These are phyloP conservation scores for Kryptopterus vitreolus DNA, from an alignment of 2,797 vertebrate species.

Conservation along the genomic window DNA sequence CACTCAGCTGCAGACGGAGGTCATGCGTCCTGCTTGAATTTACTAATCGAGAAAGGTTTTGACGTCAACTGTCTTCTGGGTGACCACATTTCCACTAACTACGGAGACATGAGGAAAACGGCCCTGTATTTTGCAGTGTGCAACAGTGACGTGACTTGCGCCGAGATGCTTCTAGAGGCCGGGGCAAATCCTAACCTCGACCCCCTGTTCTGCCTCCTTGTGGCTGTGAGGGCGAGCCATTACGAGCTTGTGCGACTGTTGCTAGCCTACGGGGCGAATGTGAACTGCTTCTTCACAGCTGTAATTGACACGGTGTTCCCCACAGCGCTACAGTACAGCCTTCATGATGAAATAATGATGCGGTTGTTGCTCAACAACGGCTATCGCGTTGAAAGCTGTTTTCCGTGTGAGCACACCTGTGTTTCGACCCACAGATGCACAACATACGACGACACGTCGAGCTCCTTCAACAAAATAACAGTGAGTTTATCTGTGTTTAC, in stretches of 20 bases:
- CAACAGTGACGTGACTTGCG: constrained; percentile 79
- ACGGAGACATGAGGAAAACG: constrained; percentile 76
- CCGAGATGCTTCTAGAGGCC: constrained; percentile 74
- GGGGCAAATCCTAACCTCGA: constrained; percentile 82
- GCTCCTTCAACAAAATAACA: constrained; percentile 53
- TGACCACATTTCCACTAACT: constrained; percentile 76
- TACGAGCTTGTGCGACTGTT: constrained; percentile 81
- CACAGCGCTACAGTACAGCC: constrained; percentile 85
- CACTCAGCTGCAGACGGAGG: constrained; percentile 84
- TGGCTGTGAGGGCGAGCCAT: constrained; percentile 80
- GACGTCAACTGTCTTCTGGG: constrained; percentile 79
- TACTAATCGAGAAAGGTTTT: constrained; percentile 76
- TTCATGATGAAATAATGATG: constrained; percentile 87
- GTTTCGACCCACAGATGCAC: constrained; percentile 61
- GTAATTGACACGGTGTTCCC: constrained; percentile 85
- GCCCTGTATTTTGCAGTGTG: constrained; percentile 82
- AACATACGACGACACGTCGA: constrained; percentile 58
- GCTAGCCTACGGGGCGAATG: constrained; percentile 77
- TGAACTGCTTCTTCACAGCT: constrained; percentile 84
- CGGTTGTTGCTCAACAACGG: constrained; percentile 83
- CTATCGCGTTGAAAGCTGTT: constrained; percentile 79
- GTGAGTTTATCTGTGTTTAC: constrained; percentile 54
- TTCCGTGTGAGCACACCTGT: constrained; percentile 83
- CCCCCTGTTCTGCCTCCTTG: constrained; percentile 82
- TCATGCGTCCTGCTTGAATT: constrained; percentile 76